Evolutionary conservation across 2,888 invertebrate genomes (phyloP), one percentile per base, ranked within the genome.

Genomic region (Amiota minor): DNA sequence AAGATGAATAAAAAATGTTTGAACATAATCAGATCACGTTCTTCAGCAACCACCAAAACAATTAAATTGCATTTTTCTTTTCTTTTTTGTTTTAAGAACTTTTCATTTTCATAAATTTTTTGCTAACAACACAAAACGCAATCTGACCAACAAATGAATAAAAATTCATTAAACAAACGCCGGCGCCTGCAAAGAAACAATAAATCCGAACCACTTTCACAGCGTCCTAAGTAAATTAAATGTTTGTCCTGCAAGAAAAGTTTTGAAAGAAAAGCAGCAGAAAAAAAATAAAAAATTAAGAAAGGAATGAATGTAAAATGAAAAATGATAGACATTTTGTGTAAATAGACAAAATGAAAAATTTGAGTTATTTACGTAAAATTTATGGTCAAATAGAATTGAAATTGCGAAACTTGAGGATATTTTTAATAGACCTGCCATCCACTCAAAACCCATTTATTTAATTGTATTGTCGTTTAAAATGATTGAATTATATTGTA

Each of bases 251-350:
- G 3, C 23, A 8, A 35, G 35, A 35, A 35, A 35, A 35, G 35
- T 35, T 35, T 35, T 35, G 35, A 35, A 35, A 35, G 35, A 35
- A 35, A 35, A 35, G 35, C 2, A 35, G 35, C 35, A 35, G 0
- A 2, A 35, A 35, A 3, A 35, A 35, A 35, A 20, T 20, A 59
- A 20, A 18, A 55, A 68, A 65, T 14, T 65, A 72, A 65, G 71
- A 64, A 64, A 71, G 65, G 64, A 50, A 9, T 16, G 46, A 53
- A 50, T 20, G 20, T 65, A 72, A 14, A 12, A 70, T 68, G 18
- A 49, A 49, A 53, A 69, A 53, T 50, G 69, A 20, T 64, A 49
- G 50, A 49, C 18, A 59, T 18, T 20, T 9, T 18, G 35, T 59
- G 10, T 59, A n/a, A 35, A 6, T 35, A 35, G 35, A 8, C 35